phyloP scores from a whole-genome alignment of 2,797 vertebrate genomes.

The Oreonectes daqikongensis region DNA sequence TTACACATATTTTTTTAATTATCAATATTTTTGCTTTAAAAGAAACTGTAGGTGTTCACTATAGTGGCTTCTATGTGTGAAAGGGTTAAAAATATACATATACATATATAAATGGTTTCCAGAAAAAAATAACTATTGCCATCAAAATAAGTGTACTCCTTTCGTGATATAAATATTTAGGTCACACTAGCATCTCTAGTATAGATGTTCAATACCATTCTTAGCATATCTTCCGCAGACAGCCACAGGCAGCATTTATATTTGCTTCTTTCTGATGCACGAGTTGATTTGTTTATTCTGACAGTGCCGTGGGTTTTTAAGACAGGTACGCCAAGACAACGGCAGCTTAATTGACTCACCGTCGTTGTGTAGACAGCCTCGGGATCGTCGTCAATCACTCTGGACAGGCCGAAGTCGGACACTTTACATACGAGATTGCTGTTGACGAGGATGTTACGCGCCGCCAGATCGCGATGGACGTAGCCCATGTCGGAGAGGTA shows the following conservation, averaged over 20 bases:
- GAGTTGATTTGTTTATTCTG: constrained; percentile 63
- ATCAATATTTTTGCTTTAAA: too few species aligned
- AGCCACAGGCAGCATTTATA: constrained; percentile 38
- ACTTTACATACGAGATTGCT: constrained; percentile 99
- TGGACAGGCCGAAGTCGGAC: constrained; percentile 98
- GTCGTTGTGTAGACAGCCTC: constrained; percentile 98
- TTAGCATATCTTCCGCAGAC: neutral
- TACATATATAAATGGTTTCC: too few species aligned
- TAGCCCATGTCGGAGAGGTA: constrained; percentile 98
- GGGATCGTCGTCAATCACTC: constrained; percentile 97
- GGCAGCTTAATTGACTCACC: constrained; percentile 80
- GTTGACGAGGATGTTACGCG: constrained; percentile 98
- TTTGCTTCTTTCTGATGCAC: constrained; percentile 45
- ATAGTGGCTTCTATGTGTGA: too few species aligned
- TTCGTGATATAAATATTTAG: neutral
- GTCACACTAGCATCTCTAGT: neutral
- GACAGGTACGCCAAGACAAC: constrained; percentile 26
- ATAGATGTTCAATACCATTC: constrained; percentile 8
- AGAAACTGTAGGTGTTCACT: too few species aligned
- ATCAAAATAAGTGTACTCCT: neutral
- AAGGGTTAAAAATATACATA: too few species aligned
- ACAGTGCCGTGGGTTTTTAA: constrained; percentile 29
- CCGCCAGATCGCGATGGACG: constrained; percentile 96
- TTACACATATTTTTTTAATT: too few species aligned
- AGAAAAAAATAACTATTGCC: too few species aligned